Conservation (phyloP, 2,797 vertebrate species). For the Acanthurus tractus region DNA sequence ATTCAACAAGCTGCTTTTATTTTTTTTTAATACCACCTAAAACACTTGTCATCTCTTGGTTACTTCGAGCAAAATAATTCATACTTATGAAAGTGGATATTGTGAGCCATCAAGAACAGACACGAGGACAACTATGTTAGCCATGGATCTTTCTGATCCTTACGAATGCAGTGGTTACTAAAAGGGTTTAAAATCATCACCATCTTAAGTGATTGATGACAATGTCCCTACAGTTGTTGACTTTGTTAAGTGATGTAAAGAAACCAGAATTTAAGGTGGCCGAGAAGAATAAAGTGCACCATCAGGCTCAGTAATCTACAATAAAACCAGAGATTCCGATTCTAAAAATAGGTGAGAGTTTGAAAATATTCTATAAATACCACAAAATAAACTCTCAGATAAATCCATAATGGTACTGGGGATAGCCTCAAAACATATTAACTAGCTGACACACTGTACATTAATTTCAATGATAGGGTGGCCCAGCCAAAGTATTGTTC, state of each 20-base stretch:
- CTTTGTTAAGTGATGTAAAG: background rate
- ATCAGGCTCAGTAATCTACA: too few species aligned
- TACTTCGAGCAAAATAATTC: background rate
- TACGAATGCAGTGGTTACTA: background rate
- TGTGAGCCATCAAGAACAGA: conserved; percentile 1
- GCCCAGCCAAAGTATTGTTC: background rate
- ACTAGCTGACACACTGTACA: too few species aligned
- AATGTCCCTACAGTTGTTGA: background rate
- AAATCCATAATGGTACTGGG: too few species aligned
- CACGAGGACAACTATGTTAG: background rate
- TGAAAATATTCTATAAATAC: too few species aligned
- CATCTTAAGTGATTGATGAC: background rate
- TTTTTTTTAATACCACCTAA: background rate
- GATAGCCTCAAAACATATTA: too few species aligned
- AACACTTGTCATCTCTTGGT: background rate
- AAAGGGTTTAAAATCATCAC: background rate
- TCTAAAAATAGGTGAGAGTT: too few species aligned
- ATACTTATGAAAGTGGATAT: conserved; percentile 8
- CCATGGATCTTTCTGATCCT: background rate
- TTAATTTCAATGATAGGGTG: too few species aligned
- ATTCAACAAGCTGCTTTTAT: conserved; percentile 1
- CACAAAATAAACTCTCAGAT: too few species aligned
- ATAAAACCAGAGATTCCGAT: too few species aligned
- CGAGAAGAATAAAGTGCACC: too few species aligned
- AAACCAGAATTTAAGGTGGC: too few species aligned